phyloP scores from a whole-genome alignment of 2,888 invertebrate species.

The Nephrocerus scutellatus region DNA sequence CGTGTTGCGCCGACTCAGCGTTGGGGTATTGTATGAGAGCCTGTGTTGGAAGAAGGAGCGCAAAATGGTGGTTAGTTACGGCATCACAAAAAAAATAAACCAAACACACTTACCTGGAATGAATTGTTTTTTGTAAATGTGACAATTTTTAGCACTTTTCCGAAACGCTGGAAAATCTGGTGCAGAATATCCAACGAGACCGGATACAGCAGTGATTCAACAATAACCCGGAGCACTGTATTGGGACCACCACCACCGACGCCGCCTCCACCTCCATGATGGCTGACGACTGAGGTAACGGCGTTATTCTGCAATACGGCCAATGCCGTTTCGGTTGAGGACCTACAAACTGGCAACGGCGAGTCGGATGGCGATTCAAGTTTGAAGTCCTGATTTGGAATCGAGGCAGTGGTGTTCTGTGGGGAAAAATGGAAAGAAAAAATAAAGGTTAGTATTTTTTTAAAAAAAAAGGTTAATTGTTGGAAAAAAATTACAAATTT shows the following conservation, averaged over 20 bases:
- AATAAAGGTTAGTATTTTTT: slow-evolving; percentile 2
- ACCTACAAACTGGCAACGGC: slow-evolving; percentile 57
- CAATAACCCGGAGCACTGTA: slow-evolving; percentile 94
- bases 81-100: background rate
- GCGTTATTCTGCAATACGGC: slow-evolving; percentile 52
- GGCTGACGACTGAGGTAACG: slow-evolving; percentile 34
- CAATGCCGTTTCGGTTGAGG: slow-evolving; percentile 40
- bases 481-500: background rate
- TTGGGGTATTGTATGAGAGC: slow-evolving; percentile 98
- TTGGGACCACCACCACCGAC: slow-evolving; percentile 71
- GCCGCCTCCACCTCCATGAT: slow-evolving; percentile 53
- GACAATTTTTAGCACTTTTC: slow-evolving; percentile 98
- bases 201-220: slow-evolving; percentile 98
- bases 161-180: slow-evolving; percentile 97
- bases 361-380: slow-evolving; percentile 55
- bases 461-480: slow-evolving; percentile 5
- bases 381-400: slow-evolving; percentile 76
- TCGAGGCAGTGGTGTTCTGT: slow-evolving; percentile 78
- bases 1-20: slow-evolving; percentile 92
- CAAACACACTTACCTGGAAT: slow-evolving; percentile 44
- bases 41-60: slow-evolving; percentile 51
- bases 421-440: slow-evolving; percentile 39
- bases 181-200: slow-evolving; percentile 96
- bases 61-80: background rate
- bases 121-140: slow-evolving; percentile 99